These are phyloP conservation scores for Gambusia holbrooki DNA, from an alignment of 2,113 vertebrate species.

Conservation along the genomic window DNA sequence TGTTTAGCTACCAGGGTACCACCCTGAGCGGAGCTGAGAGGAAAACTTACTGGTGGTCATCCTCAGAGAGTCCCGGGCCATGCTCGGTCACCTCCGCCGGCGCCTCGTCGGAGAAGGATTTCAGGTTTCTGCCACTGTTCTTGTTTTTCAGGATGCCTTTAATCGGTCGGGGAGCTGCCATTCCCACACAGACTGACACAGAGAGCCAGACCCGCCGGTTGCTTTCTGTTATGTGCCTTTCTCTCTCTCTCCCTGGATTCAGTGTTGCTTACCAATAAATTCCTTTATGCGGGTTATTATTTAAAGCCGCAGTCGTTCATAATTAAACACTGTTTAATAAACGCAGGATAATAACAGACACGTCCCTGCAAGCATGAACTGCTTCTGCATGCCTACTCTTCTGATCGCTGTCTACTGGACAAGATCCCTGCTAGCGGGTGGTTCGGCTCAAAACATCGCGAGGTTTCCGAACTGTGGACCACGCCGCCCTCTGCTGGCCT, in stretches of 20 bases:
- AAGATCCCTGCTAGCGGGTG: not conserved
- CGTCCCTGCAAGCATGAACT: not conserved
- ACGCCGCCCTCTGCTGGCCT: not conserved
- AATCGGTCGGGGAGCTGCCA: constrained; percentile 83
- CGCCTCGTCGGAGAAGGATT: constrained; percentile 60
- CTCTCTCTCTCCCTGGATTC: not conserved
- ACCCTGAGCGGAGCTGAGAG: not conserved
- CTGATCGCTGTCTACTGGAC: constrained; percentile 13
- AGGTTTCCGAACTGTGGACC: not conserved
- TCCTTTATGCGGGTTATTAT: not conserved
- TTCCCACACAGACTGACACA: constrained; percentile 66
- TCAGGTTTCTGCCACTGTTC: constrained; percentile 60
- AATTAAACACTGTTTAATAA: constrained; percentile 12
- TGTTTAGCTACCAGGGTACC: constrained; percentile 38
- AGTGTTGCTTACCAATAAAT: constrained; percentile 21
- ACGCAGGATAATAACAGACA: constrained; percentile 5
- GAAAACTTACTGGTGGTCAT: constrained; percentile 81
- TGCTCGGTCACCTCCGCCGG: constrained; percentile 66
- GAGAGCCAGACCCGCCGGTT: constrained; percentile 36
- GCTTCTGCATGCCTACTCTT: constrained; percentile 26
- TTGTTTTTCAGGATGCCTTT: constrained; percentile 86
- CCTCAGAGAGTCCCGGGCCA: constrained; percentile 67
- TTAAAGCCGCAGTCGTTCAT: constrained; percentile 37
- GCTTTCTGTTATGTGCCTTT: constrained; percentile 1
- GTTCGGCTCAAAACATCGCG: constrained; percentile 35